phyloP scores from a whole-genome alignment of 2,797 vertebrate species.

The Otus scops region DNA sequence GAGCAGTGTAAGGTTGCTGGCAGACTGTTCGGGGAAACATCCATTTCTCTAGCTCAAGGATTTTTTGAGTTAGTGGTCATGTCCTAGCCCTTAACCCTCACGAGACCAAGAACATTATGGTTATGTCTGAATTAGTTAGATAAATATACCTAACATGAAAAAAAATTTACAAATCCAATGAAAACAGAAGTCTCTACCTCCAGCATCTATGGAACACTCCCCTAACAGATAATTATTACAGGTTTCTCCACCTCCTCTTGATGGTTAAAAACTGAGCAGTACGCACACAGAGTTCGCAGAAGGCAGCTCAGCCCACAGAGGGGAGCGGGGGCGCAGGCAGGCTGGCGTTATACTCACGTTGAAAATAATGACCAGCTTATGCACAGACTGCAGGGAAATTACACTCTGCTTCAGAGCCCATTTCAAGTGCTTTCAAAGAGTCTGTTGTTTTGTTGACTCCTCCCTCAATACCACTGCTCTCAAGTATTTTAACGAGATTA shows the following conservation, averaged over 20 bases:
- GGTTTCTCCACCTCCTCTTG: neutral
- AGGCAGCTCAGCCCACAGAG: accelerated
- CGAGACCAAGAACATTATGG: neutral
- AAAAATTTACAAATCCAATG: neutral
- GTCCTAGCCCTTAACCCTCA: neutral
- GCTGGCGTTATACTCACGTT: neutral
- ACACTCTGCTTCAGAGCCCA: accelerated
- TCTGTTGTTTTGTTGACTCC: neutral
- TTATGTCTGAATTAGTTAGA: neutral
- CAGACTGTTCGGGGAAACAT: neutral
- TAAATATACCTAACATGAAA: neutral
- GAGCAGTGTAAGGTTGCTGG: neutral
- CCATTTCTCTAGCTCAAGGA: neutral
- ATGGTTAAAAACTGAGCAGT: neutral
- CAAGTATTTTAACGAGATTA: constrained; percentile 2
- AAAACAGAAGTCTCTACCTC: neutral
- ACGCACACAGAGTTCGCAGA: neutral
- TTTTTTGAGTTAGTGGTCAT: neutral
- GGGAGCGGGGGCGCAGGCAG: neutral
- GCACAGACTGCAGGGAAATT: neutral
- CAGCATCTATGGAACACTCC: neutral
- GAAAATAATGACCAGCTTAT: neutral
- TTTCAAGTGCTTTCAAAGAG: neutral
- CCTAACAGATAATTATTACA: neutral
- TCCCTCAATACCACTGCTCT: neutral